Conservation (phyloP, 2,113 vertebrate species). For the Ceyx melanurus region DNA sequence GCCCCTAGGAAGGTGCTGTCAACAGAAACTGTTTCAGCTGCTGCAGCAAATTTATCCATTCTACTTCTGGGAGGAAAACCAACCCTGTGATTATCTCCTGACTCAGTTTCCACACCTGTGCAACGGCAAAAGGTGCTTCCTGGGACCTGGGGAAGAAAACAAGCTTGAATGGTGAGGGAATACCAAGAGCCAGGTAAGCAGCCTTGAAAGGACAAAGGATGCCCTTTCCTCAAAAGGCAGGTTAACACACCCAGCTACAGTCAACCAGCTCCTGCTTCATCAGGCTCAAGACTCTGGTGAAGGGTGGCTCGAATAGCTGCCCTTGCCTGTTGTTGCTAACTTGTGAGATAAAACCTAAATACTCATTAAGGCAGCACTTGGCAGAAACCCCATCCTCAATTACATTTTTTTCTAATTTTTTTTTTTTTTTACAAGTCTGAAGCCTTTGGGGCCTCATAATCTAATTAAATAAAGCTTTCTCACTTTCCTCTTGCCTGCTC, state of each 20-base stretch:
- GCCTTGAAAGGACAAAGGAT: neutral
- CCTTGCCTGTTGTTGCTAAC: neutral
- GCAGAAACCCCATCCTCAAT: conserved; percentile 59
- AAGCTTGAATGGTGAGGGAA: neutral
- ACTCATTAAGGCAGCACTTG: conserved; percentile 46
- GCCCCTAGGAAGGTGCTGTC: neutral
- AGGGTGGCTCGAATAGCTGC: neutral
- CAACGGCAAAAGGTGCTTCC: neutral
- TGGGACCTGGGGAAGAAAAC: neutral
- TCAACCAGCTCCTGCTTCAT: neutral
- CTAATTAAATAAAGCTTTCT: conserved; percentile 64
- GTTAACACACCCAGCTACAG: neutral
- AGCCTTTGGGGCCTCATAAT: conserved; percentile 60
- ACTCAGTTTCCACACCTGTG: conserved; percentile 6
- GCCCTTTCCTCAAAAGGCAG: neutral
- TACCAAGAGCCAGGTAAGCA: neutral
- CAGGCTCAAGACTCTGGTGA: neutral
- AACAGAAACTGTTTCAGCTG: neutral
- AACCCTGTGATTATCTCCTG: neutral
- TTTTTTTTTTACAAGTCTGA: conserved; percentile 28
- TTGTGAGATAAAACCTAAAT: conserved; percentile 41
- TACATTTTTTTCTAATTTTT: neutral
- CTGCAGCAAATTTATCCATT: neutral
- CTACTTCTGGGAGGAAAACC: neutral
- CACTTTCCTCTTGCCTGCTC: conserved; percentile 25